Conservation (phyloP, 2,113 vertebrate species). For the Clarias batrachus region DNA sequence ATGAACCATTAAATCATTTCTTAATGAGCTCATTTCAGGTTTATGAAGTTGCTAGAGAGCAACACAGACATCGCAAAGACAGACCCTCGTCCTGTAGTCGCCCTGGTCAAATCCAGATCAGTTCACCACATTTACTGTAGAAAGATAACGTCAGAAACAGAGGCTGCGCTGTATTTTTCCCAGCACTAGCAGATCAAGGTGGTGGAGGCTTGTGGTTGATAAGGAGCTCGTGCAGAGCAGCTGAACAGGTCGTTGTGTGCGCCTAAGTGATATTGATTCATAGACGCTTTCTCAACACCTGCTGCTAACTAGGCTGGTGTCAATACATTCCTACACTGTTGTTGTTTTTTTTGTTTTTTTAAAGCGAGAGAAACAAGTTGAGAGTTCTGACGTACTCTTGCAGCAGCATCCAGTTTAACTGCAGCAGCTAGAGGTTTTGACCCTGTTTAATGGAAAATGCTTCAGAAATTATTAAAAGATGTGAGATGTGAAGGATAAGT, state of each 20-base stretch:
- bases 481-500: neutral
- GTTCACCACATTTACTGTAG: neutral
- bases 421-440: neutral
- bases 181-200: slow-evolving; percentile 24
- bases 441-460: neutral
- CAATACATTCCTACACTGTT: neutral
- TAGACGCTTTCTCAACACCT: neutral
- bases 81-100: neutral
- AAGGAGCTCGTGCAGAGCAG: slow-evolving; percentile 20
- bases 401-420: neutral
- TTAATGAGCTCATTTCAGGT: neutral
- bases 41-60: neutral
- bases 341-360: too few relatives aligned
- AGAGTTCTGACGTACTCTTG: neutral
- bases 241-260: neutral
- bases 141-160: neutral
- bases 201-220: slow-evolving; percentile 21
- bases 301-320: neutral
- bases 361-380: too few relatives aligned
- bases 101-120: neutral
- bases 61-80: neutral
- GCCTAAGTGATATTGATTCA: slow-evolving; percentile 39
- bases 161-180: slow-evolving; percentile 5
- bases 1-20: neutral
- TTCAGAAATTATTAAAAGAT: neutral